A percentile compares a stretch with the other conserved stretches of the same genome.
phyloP scores from a whole-genome alignment of 2,113 vertebrate species.

The Neodon shergylaensis region DNA sequence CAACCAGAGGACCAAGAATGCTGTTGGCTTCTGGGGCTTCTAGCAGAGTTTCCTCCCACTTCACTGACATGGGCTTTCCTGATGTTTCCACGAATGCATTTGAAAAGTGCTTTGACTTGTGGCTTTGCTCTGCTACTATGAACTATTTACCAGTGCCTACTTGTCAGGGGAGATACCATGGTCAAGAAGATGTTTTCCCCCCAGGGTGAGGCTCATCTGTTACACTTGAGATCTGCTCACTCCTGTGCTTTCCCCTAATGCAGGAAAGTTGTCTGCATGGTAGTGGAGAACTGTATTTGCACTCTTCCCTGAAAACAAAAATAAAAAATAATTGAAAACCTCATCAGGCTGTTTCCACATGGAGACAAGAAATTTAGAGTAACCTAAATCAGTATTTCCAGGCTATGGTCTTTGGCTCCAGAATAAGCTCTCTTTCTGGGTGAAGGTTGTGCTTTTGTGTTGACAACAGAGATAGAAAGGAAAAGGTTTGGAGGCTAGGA shows the following conservation, averaged over 20 bases:
- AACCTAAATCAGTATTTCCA: not conserved
- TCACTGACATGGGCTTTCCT: no score
- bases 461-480: not conserved
- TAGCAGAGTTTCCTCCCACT: no score
- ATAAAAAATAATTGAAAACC: not conserved
- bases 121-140: not conserved
- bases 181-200: not conserved
- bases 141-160: not conserved
- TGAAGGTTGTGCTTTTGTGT: not conserved
- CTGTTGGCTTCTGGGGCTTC: not conserved
- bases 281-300: not conserved
- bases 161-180: no score
- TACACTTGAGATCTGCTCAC: not conserved
- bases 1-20: not conserved
- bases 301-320: not conserved
- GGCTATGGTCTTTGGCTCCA: not conserved
- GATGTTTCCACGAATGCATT: not conserved
- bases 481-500: not conserved
- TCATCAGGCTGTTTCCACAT: not conserved
- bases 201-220: not conserved
- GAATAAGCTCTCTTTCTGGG: not conserved
- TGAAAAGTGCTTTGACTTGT: not conserved
- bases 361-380: not conserved
- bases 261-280: not conserved
- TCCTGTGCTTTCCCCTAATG: no score